Conservation (phyloP, 2,888 invertebrate genomes). For the Drosophila hawaiiensis region DNA sequence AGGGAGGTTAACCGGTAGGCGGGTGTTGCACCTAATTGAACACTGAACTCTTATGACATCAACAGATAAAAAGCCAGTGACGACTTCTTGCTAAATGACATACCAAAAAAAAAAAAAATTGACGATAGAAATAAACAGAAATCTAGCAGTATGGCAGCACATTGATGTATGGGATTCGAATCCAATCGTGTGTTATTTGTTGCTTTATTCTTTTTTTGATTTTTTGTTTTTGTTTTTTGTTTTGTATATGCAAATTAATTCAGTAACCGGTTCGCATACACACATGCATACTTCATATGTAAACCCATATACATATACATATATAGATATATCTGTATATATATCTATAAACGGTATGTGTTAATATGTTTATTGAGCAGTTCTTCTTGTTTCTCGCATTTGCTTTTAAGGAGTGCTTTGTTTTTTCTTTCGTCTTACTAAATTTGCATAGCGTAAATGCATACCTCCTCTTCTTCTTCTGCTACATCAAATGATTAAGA, state of each 20-base stretch:
- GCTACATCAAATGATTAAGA: not conserved
- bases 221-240: conserved; percentile 21
- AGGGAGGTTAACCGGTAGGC: conserved; percentile 23
- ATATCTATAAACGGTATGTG: conserved; percentile 15
- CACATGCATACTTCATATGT: not conserved
- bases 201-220: not conserved
- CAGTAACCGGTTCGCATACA: conserved; percentile 63
- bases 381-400: conserved; percentile 31
- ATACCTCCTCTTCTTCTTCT: not conserved
- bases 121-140: conserved; percentile 9
- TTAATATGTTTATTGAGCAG: conserved; percentile 43
- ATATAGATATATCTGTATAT: not conserved
- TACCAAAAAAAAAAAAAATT: not conserved
- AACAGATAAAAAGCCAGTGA: conserved; percentile 43
- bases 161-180: conserved; percentile 20
- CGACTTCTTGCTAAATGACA: conserved; percentile 16
- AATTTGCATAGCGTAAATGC: conserved; percentile 29
- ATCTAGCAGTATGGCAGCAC: conserved; percentile 50
- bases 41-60: conserved; percentile 75
- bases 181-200: conserved; percentile 16
- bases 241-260: conserved; percentile 61
- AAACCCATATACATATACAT: not conserved
- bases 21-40: conserved; percentile 66
- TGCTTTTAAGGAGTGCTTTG: conserved; percentile 3
- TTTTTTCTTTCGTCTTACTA: conserved; percentile 14